phyloP scores from a whole-genome alignment of 92 coral and sea anemone species.

The Porites cylindrica region DNA sequence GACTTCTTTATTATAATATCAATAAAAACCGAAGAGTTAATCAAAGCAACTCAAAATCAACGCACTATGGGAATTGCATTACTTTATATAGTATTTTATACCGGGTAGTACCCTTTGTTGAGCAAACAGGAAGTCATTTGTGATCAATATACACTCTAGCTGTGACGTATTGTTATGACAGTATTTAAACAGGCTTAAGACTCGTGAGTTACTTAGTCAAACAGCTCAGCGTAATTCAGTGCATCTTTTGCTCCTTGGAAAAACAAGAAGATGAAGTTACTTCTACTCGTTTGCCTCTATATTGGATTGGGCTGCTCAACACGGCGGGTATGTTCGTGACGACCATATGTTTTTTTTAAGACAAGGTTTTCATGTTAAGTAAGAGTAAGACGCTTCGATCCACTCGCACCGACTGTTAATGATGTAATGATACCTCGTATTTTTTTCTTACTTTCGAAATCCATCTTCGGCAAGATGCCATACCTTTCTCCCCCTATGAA shows the following conservation, averaged over 20 bases:
- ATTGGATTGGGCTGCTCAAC: neutral
- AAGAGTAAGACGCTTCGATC: too few species aligned
- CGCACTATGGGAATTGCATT: neutral
- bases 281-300: neutral
- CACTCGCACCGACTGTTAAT: too few species aligned
- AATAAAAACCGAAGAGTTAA: neutral
- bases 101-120: neutral
- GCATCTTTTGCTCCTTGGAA: neutral
- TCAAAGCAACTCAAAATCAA: neutral
- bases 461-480: too few species aligned
- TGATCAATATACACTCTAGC: neutral
- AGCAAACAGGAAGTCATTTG: constrained; percentile 24
- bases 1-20: neutral
- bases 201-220: neutral
- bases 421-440: too few species aligned
- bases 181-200: constrained; percentile 9
- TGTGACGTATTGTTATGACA: constrained; percentile 20
- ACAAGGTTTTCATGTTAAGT: too few species aligned
- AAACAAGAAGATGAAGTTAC: constrained; percentile 13
- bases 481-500: too few species aligned
- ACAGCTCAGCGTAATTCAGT: neutral
- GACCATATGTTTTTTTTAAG: too few species aligned
- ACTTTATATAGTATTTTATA: too few species aligned
- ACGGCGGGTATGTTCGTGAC: neutral
- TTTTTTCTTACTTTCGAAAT: too few species aligned